Evolutionary conservation across 1,140 invertebrate species (phyloP).

Genomic region (Cydia amplana): DNA sequence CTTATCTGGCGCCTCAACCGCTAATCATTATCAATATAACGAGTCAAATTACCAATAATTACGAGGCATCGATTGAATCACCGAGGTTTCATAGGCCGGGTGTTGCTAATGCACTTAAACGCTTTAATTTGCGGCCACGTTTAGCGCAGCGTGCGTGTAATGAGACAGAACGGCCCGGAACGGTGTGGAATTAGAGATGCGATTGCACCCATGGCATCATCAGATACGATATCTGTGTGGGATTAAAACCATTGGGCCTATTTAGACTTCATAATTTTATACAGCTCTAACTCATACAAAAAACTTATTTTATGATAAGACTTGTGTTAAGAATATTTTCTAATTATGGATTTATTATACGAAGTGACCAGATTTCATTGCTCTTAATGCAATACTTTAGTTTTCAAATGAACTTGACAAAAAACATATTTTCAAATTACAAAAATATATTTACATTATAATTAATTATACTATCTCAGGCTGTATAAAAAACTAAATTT

Average conservation of each 20-base stretch:
- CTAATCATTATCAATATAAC: background rate
- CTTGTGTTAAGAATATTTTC: too few relatives aligned
- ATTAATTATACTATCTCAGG: background rate
- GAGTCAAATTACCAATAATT: conserved; percentile 7
- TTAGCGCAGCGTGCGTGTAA: conserved; percentile 25
- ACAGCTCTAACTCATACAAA: too few relatives aligned
- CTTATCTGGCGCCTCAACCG: background rate
- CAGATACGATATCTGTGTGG: background rate
- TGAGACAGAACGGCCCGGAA: conserved; percentile 17
- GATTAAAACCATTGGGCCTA: background rate
- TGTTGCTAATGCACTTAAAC: conserved; percentile 28
- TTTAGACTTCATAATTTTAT: background rate
- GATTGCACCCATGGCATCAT: background rate
- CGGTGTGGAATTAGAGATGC: conserved; percentile 5
- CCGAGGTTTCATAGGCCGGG: conserved; percentile 9
- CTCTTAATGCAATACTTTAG: too few relatives aligned
- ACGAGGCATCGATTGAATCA: conserved; percentile 9
- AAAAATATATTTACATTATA: too few relatives aligned
- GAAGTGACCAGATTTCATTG: too few relatives aligned
- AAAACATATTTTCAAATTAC: too few relatives aligned
- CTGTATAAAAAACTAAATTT: background rate
- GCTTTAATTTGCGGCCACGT: conserved; percentile 23
- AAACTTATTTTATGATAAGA: too few relatives aligned
- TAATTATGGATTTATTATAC: too few relatives aligned
- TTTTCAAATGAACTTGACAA: too few relatives aligned